Conservation (phyloP, 2,113 vertebrate genomes). For the Solenodon paradoxus region DNA sequence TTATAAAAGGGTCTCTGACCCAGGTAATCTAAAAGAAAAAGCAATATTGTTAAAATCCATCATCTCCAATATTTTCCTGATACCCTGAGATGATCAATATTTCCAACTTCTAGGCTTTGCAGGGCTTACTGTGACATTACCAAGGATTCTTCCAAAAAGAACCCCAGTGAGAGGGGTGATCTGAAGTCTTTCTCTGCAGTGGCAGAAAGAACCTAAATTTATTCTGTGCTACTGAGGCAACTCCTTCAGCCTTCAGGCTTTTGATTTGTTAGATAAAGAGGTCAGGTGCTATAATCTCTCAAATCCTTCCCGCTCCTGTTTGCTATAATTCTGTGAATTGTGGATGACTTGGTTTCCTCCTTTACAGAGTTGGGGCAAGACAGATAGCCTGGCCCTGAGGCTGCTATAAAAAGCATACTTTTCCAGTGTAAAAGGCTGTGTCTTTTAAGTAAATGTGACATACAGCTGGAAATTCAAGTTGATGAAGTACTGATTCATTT, state of each 20-base stretch:
- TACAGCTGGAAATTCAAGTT: background rate
- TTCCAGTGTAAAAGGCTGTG: background rate
- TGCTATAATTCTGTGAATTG: background rate
- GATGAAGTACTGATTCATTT: background rate
- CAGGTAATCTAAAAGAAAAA: background rate
- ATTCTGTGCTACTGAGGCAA: background rate
- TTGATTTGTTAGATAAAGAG: background rate
- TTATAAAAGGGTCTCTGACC: slow-evolving; percentile 1
- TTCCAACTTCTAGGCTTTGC: background rate
- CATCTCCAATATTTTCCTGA: background rate
- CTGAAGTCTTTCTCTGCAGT: background rate
- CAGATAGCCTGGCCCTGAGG: background rate
- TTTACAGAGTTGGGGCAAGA: background rate
- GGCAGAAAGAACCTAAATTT: background rate
- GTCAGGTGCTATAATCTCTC: background rate
- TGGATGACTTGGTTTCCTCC: background rate
- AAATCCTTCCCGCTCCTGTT: background rate
- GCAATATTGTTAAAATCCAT: background rate
- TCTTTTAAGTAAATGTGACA: slow-evolving; percentile 40
- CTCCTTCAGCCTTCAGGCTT: background rate
- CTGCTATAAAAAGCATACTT: slow-evolving; percentile 7
- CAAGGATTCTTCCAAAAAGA: background rate
- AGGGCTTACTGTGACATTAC: background rate
- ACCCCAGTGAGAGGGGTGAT: too few species aligned
- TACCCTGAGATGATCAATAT: background rate